A percentile compares a stretch with the other conserved stretches of the same genome.
These are phyloP conservation scores for Pilophorus perplexus DNA, from an alignment of 2,888 invertebrate genomes.

Conservation along the genomic window DNA sequence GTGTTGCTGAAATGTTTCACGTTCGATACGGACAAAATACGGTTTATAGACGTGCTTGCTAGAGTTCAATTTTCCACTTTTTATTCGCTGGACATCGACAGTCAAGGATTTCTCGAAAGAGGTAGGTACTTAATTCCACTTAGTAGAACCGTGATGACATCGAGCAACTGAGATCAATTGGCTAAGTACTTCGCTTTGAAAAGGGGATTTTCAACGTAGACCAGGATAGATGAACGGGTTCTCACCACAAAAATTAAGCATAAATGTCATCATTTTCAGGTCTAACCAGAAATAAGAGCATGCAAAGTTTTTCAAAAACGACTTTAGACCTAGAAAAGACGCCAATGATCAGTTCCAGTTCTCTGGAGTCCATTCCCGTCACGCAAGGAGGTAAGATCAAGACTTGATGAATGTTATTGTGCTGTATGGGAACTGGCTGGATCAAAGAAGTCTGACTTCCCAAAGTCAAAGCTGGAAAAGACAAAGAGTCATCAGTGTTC, in stretches of 20 bases:
- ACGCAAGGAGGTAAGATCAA: slow-evolving; percentile 24
- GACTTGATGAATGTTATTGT: too few species aligned
- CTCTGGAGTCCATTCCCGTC: not conserved
- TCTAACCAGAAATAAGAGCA: not conserved
- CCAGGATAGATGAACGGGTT: too few species aligned
- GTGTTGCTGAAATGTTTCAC: slow-evolving; percentile 28
- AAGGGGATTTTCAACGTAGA: too few species aligned
- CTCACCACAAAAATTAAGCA: not conserved
- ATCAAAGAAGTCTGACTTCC: too few species aligned
- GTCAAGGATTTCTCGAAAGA: slow-evolving; percentile 7
- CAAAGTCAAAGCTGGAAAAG: too few species aligned
- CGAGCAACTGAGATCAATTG: too few species aligned
- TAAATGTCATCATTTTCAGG: too few species aligned
- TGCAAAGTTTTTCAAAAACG: slow-evolving; percentile 4
- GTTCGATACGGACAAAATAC: slow-evolving; percentile 23
- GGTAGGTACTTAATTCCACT: too few species aligned
- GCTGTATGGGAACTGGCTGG: too few species aligned
- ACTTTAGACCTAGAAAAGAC: slow-evolving; percentile 18
- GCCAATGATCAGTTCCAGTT: not conserved
- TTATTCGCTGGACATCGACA: slow-evolving; percentile 23
- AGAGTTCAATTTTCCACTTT: slow-evolving; percentile 27
- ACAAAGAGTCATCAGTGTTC: too few species aligned
- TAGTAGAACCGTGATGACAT: too few species aligned
- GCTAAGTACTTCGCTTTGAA: too few species aligned
- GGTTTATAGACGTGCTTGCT: slow-evolving; percentile 4